Percentiles rank a stretch among this genome's conserved stretches.
Evolutionary conservation across 2,113 vertebrate genomes (phyloP).

Genomic region (Saccopteryx bilineata): DNA sequence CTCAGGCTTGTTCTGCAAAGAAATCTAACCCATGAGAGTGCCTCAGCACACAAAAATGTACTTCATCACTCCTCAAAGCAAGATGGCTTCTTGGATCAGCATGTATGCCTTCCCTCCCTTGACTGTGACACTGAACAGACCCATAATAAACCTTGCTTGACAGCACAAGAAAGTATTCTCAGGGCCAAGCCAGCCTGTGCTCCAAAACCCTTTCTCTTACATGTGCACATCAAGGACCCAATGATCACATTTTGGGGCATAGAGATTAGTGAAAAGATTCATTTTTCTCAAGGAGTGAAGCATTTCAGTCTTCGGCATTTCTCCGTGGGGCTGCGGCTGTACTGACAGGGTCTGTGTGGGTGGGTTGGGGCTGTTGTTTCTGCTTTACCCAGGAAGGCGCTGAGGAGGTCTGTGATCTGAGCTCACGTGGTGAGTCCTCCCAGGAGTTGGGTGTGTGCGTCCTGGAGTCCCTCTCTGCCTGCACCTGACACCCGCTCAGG

Average conservation of each 20-base stretch:
- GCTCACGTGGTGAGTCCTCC: neutral
- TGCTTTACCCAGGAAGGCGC: neutral
- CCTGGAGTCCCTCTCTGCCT: neutral
- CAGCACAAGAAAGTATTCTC: slow-evolving; percentile 75
- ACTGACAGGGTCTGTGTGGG: neutral
- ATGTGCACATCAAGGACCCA: slow-evolving; percentile 53
- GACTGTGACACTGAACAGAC: slow-evolving; percentile 81
- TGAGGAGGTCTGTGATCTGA: neutral
- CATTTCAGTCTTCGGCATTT: neutral
- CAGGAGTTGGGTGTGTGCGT: neutral
- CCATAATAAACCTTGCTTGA: slow-evolving; percentile 74
- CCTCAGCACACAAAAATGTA: slow-evolving; percentile 85
- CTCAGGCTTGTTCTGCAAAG: slow-evolving; percentile 61
- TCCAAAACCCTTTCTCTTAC: slow-evolving; percentile 55
- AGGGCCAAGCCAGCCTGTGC: slow-evolving; percentile 71
- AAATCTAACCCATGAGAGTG: slow-evolving; percentile 62
- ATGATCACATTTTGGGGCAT: slow-evolving; percentile 25
- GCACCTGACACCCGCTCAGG: neutral
- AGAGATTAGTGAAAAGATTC: slow-evolving; percentile 8
- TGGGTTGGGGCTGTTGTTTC: neutral
- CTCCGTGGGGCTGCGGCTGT: neutral
- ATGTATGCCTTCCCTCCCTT: slow-evolving; percentile 78
- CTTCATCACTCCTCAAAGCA: slow-evolving; percentile 78
- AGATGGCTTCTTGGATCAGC: slow-evolving; percentile 85
- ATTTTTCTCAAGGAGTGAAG: neutral